Conservation (phyloP, 2,888 invertebrate genomes). For the Spilosoma lubricipeda region DNA sequence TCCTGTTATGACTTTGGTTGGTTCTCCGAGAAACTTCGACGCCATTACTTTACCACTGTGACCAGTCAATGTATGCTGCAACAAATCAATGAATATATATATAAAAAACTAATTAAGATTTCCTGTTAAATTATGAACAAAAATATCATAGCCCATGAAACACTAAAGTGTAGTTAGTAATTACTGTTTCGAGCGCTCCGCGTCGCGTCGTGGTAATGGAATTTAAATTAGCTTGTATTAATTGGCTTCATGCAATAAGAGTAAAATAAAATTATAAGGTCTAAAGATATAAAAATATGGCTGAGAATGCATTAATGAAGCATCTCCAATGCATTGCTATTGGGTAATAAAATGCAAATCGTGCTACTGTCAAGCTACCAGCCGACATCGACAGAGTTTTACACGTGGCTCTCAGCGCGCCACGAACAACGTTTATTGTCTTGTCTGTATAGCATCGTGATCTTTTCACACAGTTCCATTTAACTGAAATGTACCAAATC, state of each 20-base stretch:
- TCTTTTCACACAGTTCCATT: constrained; percentile 65
- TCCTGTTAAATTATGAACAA: constrained; percentile 3
- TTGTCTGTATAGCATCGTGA: constrained; percentile 74
- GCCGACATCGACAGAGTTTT: constrained; percentile 60
- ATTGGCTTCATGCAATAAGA: background rate
- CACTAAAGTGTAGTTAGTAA: constrained; percentile 25
- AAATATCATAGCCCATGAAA: constrained; percentile 17
- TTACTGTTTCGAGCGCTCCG: constrained; percentile 18
- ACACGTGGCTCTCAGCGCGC: constrained; percentile 65
- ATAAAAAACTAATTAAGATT: constrained; percentile 10
- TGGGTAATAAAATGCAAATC: constrained; percentile 54
- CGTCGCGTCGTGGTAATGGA: constrained; percentile 14
- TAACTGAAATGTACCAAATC: constrained; percentile 56
- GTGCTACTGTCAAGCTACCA: constrained; percentile 59
- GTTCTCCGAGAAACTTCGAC: constrained; percentile 97
- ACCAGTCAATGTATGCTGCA: constrained; percentile 95
- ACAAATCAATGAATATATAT: constrained; percentile 43
- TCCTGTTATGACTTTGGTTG: constrained; percentile 97
- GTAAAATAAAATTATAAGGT: constrained; percentile 11
- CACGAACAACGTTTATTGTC: constrained; percentile 74
- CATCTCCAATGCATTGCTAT: constrained; percentile 20
- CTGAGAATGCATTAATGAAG: constrained; percentile 21
- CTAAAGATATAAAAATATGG: constrained; percentile 8
- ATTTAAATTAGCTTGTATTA: constrained; percentile 28
- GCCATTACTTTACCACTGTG: constrained; percentile 99